Evolutionary conservation across 2,113 vertebrate genomes (phyloP).

Genomic region (Turnix velox): DNA sequence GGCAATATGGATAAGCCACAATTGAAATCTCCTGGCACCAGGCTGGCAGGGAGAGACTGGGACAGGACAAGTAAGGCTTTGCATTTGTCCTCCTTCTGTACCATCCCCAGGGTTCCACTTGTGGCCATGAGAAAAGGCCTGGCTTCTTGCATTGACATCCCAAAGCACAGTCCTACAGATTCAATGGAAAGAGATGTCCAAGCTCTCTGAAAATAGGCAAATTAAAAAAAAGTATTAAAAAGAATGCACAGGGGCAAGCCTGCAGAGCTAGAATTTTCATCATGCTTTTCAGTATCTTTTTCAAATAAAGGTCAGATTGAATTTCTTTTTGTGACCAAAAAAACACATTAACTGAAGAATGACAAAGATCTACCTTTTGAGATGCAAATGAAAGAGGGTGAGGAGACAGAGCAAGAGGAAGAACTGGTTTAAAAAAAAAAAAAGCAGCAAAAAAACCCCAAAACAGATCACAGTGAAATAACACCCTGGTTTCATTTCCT

Average conservation of each 20-base stretch:
- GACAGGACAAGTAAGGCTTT: neutral
- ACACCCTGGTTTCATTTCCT: neutral
- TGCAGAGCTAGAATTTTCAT: neutral
- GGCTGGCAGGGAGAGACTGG: neutral
- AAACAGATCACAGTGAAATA: conserved; percentile 5
- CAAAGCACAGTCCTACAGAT: neutral
- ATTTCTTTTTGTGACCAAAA: neutral
- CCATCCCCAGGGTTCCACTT: neutral
- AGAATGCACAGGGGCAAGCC: neutral
- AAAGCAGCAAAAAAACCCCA: neutral
- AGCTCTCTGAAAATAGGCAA: neutral
- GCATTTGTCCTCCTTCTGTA: neutral
- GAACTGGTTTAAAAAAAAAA: neutral
- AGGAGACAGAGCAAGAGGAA: neutral
- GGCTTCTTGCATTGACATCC: neutral
- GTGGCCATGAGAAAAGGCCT: neutral
- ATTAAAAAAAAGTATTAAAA: neutral
- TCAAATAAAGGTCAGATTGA: neutral
- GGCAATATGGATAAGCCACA: neutral
- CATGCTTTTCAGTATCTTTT: neutral
- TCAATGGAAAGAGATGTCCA: neutral
- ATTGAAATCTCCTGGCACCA: neutral
- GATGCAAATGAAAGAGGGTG: neutral
- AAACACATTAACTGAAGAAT: neutral
- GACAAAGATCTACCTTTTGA: neutral